A percentile compares a stretch with the other conserved stretches of the same genome.
phyloP scores from a whole-genome alignment of 2,797 vertebrate species.

The Sebastes diploproa region DNA sequence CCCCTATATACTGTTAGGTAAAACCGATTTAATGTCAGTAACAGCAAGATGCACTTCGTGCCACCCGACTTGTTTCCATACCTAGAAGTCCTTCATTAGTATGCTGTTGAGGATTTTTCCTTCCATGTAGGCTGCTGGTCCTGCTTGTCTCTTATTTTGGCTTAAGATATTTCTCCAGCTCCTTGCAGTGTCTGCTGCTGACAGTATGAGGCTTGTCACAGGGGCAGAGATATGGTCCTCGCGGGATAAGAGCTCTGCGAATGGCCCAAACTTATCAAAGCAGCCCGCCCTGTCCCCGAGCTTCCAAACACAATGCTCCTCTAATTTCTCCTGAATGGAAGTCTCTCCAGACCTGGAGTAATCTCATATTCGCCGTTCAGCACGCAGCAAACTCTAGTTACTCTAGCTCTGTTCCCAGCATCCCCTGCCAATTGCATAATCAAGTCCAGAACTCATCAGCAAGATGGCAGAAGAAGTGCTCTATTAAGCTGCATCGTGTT shows the following conservation, averaged over 20 bases:
- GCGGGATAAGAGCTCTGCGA: conserved; percentile 48
- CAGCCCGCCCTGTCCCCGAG: conserved; percentile 30
- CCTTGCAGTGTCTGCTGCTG: conserved; percentile 38
- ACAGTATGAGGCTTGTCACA: conserved; percentile 46
- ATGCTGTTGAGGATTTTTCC: conserved; percentile 45
- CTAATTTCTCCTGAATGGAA: conserved; percentile 62
- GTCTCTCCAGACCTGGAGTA: conserved; percentile 55
- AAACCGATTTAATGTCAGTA: conserved; percentile 24
- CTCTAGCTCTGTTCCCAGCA: conserved; percentile 52
- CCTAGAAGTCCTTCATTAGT: conserved; percentile 44
- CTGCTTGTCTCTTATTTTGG: conserved; percentile 46
- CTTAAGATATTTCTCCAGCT: conserved; percentile 48
- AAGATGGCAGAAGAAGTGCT: conserved; percentile 79
- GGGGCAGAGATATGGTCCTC: conserved; percentile 43
- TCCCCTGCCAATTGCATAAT: conserved; percentile 79
- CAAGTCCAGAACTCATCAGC: conserved; percentile 78
- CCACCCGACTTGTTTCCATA: conserved; percentile 25
- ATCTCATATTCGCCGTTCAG: conserved; percentile 61
- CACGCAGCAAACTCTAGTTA: conserved; percentile 49
- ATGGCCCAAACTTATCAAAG: conserved; percentile 62
- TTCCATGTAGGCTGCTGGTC: conserved; percentile 42
- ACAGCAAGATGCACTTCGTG: conserved; percentile 12
- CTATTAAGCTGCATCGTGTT: conserved; percentile 77
- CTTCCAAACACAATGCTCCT: conserved; percentile 45
- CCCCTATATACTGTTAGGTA: neutral